Evolutionary conservation across 2,888 invertebrate genomes (phyloP), one percentile per base, ranked within the genome.

Genomic region (Ophion obscuratus): DNA sequence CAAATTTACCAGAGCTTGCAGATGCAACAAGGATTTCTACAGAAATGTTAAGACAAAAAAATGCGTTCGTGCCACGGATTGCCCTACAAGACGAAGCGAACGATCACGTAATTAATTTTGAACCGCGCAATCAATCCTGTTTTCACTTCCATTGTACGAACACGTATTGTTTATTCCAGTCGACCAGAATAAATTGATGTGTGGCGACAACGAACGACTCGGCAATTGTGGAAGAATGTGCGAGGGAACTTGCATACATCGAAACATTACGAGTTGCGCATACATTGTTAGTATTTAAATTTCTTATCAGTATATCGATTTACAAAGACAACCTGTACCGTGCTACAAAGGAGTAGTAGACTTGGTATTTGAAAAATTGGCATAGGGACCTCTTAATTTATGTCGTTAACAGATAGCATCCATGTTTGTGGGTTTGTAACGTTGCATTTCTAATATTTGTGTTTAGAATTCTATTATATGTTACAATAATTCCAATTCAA

Each of bases 201-300:
- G 64, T 31, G 64, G 27, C 17, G 64, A 31, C 31, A 64, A 31
- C 31, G 64, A 64, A 31, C 64, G 24, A 31, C 17, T 64, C 31
- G 64, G 64, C 11, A 31, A 64, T 64, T 64, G 64, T 64, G 64
- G 64, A 14, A 64, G 64, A 64, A 64, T 31, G 64, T 64, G 64
- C 64, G 14, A 64, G 6, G 31, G 64, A 64, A 64, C 64, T 31
- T 64, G 64, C 64, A 64, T 5, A 14, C 10, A 64, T 64, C 64
- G 27, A 31, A 27, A 64, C 31, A 31, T 64, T 31, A 64, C 27
- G 64, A 11, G 17, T 14, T 64, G 64, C 64, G 5, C 64, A 14
- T 7, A 7, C 40, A 40, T 9, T 40, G 64, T 64, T 2, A 64
- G 64, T 31, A 31, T 64, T 14, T 1, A 64, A 31, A 64, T 31